Conservation (phyloP, 37 sponge, comb jelly and placozoan species). For the Bolinopsis microptera region DNA sequence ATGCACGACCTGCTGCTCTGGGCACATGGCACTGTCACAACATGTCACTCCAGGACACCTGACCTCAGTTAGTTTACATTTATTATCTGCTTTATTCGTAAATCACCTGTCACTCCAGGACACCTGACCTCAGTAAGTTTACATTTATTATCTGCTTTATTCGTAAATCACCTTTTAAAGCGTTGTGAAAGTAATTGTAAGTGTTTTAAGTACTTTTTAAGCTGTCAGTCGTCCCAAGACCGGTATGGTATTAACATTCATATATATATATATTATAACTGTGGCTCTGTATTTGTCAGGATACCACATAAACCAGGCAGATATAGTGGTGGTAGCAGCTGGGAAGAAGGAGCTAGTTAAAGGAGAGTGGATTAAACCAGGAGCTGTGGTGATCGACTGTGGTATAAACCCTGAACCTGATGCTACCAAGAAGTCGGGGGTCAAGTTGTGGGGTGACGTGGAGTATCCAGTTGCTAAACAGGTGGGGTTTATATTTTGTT, state of each 20-base stretch:
- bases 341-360: slow-evolving; percentile 60
- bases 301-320: slow-evolving; percentile 62
- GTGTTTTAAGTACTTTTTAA: too few relatives aligned
- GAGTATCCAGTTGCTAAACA: slow-evolving; percentile 75
- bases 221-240: too few relatives aligned
- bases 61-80: slow-evolving; percentile 38
- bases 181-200: too few relatives aligned
- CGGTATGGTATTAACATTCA: too few relatives aligned
- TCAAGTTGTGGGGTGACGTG: slow-evolving; percentile 89
- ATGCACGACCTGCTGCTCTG: slow-evolving; percentile 64
- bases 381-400: slow-evolving; percentile 94
- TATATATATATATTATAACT: too few relatives aligned
- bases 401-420: slow-evolving; percentile 89
- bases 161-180: too few relatives aligned
- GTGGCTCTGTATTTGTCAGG: too few relatives aligned
- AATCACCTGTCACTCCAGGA: too few relatives aligned
- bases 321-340: slow-evolving; percentile 48
- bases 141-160: too few relatives aligned
- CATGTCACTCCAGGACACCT: slow-evolving; percentile 60
- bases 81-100: too few relatives aligned
- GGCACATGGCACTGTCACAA: slow-evolving; percentile 53
- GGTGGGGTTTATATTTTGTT: slow-evolving; percentile 10
- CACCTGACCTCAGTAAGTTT: too few relatives aligned
- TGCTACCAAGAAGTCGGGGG: slow-evolving; percentile 81
- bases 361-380: slow-evolving; percentile 56